Evolutionary conservation across 2,888 invertebrate species (phyloP).

Genomic region (Orthosia gothica): DNA sequence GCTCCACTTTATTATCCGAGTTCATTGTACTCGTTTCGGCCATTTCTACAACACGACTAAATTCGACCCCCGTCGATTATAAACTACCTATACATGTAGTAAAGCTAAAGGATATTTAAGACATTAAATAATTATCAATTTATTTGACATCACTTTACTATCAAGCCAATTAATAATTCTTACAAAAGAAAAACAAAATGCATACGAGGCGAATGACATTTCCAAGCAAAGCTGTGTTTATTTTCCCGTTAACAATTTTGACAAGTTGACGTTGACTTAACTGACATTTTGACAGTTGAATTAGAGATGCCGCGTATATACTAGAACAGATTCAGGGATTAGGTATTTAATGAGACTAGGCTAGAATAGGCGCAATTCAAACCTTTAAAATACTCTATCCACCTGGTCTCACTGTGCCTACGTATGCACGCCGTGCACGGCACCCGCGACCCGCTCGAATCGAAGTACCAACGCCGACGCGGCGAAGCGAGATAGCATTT

Average conservation of each 20-base stretch:
- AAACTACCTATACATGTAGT: conserved; percentile 19
- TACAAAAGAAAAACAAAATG: conserved; percentile 66
- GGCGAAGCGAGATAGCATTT: too few relatives aligned
- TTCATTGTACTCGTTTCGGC: conserved; percentile 81
- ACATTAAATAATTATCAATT: conserved; percentile 18
- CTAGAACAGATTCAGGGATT: too few relatives aligned
- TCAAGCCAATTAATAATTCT: conserved; percentile 51
- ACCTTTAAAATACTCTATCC: too few relatives aligned
- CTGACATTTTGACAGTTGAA: conserved; percentile 10
- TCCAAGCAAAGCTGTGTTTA: conserved; percentile 53
- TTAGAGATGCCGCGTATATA: not conserved
- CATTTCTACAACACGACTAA: conserved; percentile 72
- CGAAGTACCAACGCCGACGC: too few relatives aligned
- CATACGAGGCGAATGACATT: conserved; percentile 68
- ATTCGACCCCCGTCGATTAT: conserved; percentile 33
- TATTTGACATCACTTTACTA: conserved; percentile 49
- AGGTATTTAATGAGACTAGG: too few relatives aligned
- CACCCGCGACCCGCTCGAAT: too few relatives aligned
- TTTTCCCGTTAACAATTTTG: conserved; percentile 60
- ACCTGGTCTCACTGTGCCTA: too few relatives aligned
- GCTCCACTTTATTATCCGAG: conserved; percentile 73
- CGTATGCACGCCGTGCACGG: too few relatives aligned
- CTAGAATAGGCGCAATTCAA: too few relatives aligned
- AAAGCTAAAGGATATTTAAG: conserved; percentile 26
- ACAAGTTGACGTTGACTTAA: conserved; percentile 39